Conservation (phyloP, 2,888 invertebrate genomes). For the Cheilosia vulpina region DNA sequence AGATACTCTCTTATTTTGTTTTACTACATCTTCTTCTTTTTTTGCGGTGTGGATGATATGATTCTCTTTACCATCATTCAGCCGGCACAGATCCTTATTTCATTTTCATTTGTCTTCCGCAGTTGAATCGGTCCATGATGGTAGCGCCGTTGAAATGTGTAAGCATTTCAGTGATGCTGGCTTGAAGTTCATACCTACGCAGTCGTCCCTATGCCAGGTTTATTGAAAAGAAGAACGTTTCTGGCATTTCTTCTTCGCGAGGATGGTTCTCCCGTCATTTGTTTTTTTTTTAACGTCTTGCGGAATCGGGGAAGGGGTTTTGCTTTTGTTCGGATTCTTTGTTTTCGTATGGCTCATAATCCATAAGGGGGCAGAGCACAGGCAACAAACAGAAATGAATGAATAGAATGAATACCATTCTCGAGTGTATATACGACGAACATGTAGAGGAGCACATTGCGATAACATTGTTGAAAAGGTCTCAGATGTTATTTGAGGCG, state of each 20-base stretch:
- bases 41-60: conserved; percentile 10
- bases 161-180: conserved; percentile 1
- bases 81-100: conserved; percentile 47
- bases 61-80: conserved; percentile 10
- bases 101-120: conserved; percentile 55
- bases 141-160: conserved; percentile 43
- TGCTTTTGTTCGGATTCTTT: conserved; percentile 49
- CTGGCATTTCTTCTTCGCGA: conserved; percentile 57
- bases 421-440: conserved; percentile 2
- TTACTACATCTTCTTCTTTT: not conserved
- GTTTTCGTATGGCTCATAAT: conserved; percentile 64
- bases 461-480: conserved; percentile 60
- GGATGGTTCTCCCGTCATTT: conserved; percentile 32
- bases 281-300: conserved; percentile 37
- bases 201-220: conserved; percentile 14
- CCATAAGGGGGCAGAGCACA: conserved; percentile 6
- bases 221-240: conserved; percentile 67
- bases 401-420: conserved; percentile 41
- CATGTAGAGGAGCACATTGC: conserved; percentile 50
- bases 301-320: conserved; percentile 43
- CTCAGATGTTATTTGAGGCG: conserved; percentile 63
- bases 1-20: conserved; percentile 2
- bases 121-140: conserved; percentile 35
- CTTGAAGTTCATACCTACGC: conserved; percentile 10
- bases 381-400: conserved; percentile 2